Base-by-base conservation (phyloP, 1,140 invertebrate genomes). In the Pseudachorutes palmiensis region DNA sequence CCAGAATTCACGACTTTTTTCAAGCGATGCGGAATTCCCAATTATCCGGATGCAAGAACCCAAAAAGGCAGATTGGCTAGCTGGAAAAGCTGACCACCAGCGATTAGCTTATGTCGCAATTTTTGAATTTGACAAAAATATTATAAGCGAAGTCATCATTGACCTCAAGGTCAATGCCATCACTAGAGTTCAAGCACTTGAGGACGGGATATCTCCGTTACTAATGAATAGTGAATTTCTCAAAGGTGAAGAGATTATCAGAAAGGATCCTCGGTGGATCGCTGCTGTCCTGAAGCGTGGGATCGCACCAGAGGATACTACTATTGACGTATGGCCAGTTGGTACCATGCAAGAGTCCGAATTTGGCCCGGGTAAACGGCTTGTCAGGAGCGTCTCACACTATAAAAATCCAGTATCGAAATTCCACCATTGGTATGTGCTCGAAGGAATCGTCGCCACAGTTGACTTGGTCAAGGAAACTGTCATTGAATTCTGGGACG, bases 1-100 rank as follows among this genome's bases (percentile, higher is more conserved):
- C 24, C n/a, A 24, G 5, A 24, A 24, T 29, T 58, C 55, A 9
- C 5, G 55, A 58, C 14, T 58, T 9, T 58, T 58, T 58, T 29
- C 55, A 22, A 22, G 5, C 9, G 22, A 5, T 58, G 28, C 55
- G 9, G 5, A 22, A 29, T 58, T 58, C 24, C 28, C 55, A 22
- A 58, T 24, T 22, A 29, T 58, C 14, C 9, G 55, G 12, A 58
- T 58, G 55, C 55, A 58, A 58, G 55, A 58, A 22, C 55, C 55
- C 5, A 12, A 9, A 12, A 58, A 58, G 24, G 28, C 55, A 9
- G 55, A 58, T 5, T 58, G 55, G 55, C 55, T 58, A 12, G 28
- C n/a, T 58, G 55, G 55, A 58, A 22, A 22, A 29, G n/a, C 55
- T 9, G 24, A 29, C 12, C 9, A 29, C 5, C n/a, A 22, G n/a